Base-by-base conservation (phyloP, 1,140 invertebrate genomes). In the Calycopis cecrops region DNA sequence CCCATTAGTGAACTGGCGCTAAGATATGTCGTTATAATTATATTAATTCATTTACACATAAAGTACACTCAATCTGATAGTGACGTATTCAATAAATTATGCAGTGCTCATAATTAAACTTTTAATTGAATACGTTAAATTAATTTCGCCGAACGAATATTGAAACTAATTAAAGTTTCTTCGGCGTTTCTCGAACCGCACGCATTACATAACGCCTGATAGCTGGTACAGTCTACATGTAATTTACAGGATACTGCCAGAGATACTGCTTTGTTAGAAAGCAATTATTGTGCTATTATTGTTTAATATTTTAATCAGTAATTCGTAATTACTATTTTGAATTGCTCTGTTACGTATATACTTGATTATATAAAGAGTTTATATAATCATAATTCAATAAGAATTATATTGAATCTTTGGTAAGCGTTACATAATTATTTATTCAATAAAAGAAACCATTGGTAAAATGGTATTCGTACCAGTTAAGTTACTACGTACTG, bases 131-230 rank as follows among this genome's bases (percentile, higher is more conserved):
- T 44, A 44, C 40, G 59, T 66, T 62, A 67, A 76, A 76, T 76
- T 73, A 74, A 74, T 73, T 73, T 62, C 67, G 52, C 55, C 40
- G 40, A 17, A 44, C 40, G 40, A 44, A 44, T 44, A 44, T 44
- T 44, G 40, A 62, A 75, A 75, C 71, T 77, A 77, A 77, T 77
- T 73, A 75, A 74, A 77, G 67, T 75, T 76, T 72, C 67, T 68
- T 67, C 63, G 50, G 63, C 62, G 67, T 73, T 73, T 65, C 69
- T 62, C 63, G 63, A 69, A 65, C 57, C 65, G 59, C 67, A 57
- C 62, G 63, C 64, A 16, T 44, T 44, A 44, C 58, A 58, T 63
- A 62, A 63, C 44, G 55, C 60, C 48, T 57, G 38, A 40, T 11
- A 16, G 59, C 59, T 59, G 40, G 58, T 49, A 50, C 60, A 44